A percentile compares a stretch with the other conserved stretches of the same genome.
These are phyloP conservation scores for Bufo bufo DNA, from an alignment of 2,113 vertebrate species.

Conservation along the genomic window DNA sequence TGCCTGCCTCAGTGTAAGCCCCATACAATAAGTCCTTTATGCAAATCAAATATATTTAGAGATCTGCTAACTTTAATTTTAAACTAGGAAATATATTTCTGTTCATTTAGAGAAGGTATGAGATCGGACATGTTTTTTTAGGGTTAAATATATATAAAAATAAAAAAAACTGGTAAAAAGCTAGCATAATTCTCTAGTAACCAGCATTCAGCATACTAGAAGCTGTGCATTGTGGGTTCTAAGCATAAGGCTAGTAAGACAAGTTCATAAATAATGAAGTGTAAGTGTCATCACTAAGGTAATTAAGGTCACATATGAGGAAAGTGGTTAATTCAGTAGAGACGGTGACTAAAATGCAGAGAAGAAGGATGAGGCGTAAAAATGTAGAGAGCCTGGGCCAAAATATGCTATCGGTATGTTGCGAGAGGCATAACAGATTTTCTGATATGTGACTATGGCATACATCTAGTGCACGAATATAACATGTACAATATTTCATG, in stretches of 20 bases:
- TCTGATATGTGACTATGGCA: not conserved
- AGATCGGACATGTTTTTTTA: not conserved
- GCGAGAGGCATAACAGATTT: too few species aligned
- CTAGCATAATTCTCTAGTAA: not conserved
- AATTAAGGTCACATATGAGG: slow-evolving; percentile 45
- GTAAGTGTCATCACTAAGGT: slow-evolving; percentile 32
- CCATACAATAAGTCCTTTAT: not conserved
- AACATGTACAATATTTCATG: not conserved
- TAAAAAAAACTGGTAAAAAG: not conserved
- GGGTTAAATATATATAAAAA: not conserved
- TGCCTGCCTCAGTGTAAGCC: not conserved
- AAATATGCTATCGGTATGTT: not conserved
- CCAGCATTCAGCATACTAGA: not conserved
- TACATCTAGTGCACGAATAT: not conserved
- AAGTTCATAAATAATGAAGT: slow-evolving; percentile 43
- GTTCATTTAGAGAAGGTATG: not conserved
- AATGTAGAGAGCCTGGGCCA: not conserved
- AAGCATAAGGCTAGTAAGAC: slow-evolving; percentile 26
- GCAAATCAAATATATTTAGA: not conserved
- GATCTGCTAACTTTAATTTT: not conserved
- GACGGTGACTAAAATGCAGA: not conserved
- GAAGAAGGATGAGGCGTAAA: not conserved
- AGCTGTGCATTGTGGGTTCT: slow-evolving; percentile 19
- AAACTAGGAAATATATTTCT: not conserved
- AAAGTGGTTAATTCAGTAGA: slow-evolving; percentile 41